phyloP scores from a whole-genome alignment of 2,113 vertebrate genomes.

The Herpetotheres cachinnans region DNA sequence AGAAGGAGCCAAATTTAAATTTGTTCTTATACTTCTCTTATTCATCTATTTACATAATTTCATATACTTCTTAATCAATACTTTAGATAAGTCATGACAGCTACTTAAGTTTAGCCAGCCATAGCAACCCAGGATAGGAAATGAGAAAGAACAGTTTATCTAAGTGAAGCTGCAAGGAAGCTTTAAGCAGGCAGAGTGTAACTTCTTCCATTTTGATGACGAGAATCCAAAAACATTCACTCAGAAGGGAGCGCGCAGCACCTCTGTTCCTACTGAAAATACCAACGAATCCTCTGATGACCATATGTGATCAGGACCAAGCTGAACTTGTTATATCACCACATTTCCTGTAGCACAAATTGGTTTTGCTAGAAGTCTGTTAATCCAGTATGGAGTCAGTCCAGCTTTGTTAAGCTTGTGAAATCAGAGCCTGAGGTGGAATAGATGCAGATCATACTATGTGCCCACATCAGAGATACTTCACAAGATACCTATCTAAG shows the following conservation, averaged over 20 bases:
- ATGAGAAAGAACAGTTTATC: neutral
- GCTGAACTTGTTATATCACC: neutral
- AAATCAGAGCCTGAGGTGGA: slow-evolving; percentile 20
- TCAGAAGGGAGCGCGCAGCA: neutral
- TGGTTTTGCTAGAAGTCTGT: slow-evolving; percentile 33
- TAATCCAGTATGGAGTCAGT: neutral
- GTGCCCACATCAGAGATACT: slow-evolving; percentile 43
- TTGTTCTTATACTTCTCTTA: neutral
- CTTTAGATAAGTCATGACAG: neutral
- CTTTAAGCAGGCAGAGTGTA: neutral
- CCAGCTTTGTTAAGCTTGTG: slow-evolving; percentile 1
- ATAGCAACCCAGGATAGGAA: neutral
- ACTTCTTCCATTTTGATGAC: neutral
- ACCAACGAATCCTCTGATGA: neutral
- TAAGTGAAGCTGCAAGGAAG: neutral
- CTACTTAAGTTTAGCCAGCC: neutral
- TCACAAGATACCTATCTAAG: neutral
- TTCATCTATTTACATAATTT: neutral
- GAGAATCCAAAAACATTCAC: neutral
- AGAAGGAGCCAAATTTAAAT: neutral
- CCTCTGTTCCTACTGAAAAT: neutral
- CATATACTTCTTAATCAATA: fast-evolving
- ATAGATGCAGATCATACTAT: neutral
- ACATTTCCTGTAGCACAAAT: neutral
- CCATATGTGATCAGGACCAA: neutral